Evolutionary conservation across 2,888 invertebrate genomes (phyloP), one percentile per base, ranked within the genome.

Genomic region (Phengaris arion): DNA sequence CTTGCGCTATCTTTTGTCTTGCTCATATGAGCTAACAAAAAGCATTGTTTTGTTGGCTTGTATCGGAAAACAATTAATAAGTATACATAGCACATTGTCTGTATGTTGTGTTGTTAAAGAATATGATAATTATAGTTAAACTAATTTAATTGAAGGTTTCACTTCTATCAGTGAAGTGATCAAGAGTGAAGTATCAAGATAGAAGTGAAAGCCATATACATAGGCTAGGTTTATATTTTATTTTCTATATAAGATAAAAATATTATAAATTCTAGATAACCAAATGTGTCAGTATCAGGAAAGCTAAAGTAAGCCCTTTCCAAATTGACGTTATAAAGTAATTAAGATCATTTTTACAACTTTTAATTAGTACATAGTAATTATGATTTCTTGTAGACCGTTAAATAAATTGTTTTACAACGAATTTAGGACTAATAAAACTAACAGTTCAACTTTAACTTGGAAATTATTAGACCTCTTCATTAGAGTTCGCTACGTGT

Each of bases 21-120:
- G 35, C 35, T 72, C 72, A 54, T 54, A 72, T 22, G 69, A 69
- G 10, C 51, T 12, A 51, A 70, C 70, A 70, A 70, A 70, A 70
- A 70, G 22, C 51, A 51, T 70, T 70, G 70, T 70, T 70, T 70
- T 70, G 51, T 70, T 70, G 51, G 9, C 10, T 51, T 70, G 51
- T 70, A 70, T 70, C 48, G 15, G 51, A 59, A 59, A 48, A 74
- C 59, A 74, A 64, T 74, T 74, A 74, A 74, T 74, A 4, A 35
- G 35, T 35, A 55, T 45, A 74, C 59, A 59, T 15, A 59, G 12
- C 15, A 46, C 74, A 45, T 70, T 70, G 70, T 51, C 48, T 51
- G 15, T 70, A 12, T 45, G 35, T 12, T 45, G 59, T 22, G 12
- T 64, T 64, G 15, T 52, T 35, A 45, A 13, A 64, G 64, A 64